Evolutionary conservation across 2,113 vertebrate species (phyloP), one percentile per base, ranked within the genome.

Genomic region (Madoqua kirkii): DNA sequence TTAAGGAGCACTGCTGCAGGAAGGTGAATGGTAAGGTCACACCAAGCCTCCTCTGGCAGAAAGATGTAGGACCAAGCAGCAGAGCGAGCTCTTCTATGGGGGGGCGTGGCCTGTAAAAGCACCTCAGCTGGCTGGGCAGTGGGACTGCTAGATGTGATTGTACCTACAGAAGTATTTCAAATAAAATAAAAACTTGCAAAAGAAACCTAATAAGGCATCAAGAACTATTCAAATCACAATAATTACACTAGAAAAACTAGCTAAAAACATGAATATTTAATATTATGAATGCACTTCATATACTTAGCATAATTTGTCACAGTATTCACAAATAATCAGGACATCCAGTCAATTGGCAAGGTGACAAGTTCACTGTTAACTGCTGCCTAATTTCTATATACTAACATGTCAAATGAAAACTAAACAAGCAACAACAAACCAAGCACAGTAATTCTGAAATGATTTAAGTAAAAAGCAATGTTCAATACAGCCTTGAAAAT

Each of bases 51-150:
- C 97, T 99, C 99, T 0, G 99, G 99, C 67, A 99, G 97, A 98
- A 99, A 99, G 97, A 99, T 99, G 90, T 99, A 99, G 0, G 99
- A 99, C 99, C 99, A 99, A 0, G 99, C 99, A 0, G 99, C 99
- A 33, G 99, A 99, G 1, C 99, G 99, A 8, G 99, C 99, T 36
- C 99, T 98, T 15, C 99, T 99, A 88, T 99, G 99, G 0, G 99
- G 99, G 0, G 99, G 99, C 0, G 99, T 99, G 55, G 99, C 99
- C 98, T 99, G 99, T 23, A 99, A 97, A 40, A 99, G 99, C 48
- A 99, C 99, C 98, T 99, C 99, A 19, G 99, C 99, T 33, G 99
- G 99, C 74, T 99, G 99, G 7, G 99, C 99, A 89, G 99, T 99
- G 89, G 99, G 99, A 98, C 99, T 99, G 97, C 99, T 99, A 16